A percentile compares a stretch with the other conserved stretches of the same genome.
Conservation (phyloP, 2,797 vertebrate species). For the Thamnophis elegans region DNA sequence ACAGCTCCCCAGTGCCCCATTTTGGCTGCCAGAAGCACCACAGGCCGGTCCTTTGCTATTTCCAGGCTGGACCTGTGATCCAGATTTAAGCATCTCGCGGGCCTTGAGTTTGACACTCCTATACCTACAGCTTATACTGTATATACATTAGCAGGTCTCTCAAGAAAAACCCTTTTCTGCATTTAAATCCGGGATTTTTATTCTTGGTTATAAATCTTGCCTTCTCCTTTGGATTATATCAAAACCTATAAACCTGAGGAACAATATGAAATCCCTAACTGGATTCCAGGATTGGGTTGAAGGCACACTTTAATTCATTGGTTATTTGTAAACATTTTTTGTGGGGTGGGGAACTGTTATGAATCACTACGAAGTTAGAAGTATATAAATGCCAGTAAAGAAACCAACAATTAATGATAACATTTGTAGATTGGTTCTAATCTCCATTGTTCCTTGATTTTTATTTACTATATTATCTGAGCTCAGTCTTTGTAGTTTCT, state of each 20-base stretch:
- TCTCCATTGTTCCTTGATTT: background rate
- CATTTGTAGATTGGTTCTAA: background rate
- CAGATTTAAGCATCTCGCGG: too few relatives aligned
- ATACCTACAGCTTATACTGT: background rate
- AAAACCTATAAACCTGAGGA: background rate
- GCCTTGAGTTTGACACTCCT: too few relatives aligned
- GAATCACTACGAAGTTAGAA: background rate
- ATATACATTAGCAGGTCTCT: background rate
- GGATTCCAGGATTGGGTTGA: background rate
- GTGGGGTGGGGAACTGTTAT: too few relatives aligned
- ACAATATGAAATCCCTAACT: background rate
- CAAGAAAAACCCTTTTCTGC: background rate
- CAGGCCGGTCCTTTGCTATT: too few relatives aligned
- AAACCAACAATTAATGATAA: background rate
- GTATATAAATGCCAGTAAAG: background rate
- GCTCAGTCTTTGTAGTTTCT: background rate
- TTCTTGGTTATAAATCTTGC: background rate
- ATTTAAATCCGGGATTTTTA: background rate
- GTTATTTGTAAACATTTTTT: too few relatives aligned
- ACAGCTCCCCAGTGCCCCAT: too few relatives aligned
- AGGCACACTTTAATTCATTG: background rate
- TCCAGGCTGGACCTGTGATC: too few relatives aligned
- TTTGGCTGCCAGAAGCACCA: too few relatives aligned
- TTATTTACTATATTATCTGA: background rate
- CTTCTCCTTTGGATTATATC: background rate